Evolutionary conservation across 1,140 invertebrate species (phyloP).

Genomic region (Tenebrio molitor): DNA sequence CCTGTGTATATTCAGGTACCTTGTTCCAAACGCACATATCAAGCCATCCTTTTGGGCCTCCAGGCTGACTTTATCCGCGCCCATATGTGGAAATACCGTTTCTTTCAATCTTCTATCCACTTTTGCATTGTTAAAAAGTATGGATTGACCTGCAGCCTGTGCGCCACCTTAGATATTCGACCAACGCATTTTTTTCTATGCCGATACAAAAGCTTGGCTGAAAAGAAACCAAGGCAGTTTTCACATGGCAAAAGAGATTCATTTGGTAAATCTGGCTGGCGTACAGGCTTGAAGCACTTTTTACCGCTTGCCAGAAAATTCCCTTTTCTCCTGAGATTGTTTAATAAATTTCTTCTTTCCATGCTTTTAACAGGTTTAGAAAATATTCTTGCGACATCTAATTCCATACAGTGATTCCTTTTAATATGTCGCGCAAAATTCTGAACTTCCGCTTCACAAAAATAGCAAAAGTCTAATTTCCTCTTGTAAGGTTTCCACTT

Average conservation of each 20-base stretch:
- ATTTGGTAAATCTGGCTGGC: not conserved
- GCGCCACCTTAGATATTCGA: not conserved
- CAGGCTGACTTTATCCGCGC: constrained; percentile 44
- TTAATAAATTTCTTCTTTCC: constrained; percentile 33
- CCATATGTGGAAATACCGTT: constrained; percentile 48
- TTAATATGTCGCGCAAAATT: constrained; percentile 3
- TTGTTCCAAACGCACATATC: constrained; percentile 49
- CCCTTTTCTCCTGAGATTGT: constrained; percentile 35
- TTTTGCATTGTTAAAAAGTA: constrained; percentile 16
- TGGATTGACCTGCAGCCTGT: constrained; percentile 11
- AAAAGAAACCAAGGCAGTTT: constrained; percentile 45
- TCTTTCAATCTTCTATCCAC: constrained; percentile 24
- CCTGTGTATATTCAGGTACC: constrained; percentile 46
- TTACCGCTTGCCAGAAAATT: constrained; percentile 23
- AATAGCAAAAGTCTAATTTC: not conserved
- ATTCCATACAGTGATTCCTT: not conserved
- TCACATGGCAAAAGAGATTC: constrained; percentile 38
- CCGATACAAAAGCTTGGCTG: constrained; percentile 45
- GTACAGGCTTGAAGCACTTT: constrained; percentile 19
- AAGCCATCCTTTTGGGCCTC: constrained; percentile 44
- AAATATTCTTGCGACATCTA: no score
- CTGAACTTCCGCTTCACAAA: constrained; percentile 31
- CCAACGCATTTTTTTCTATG: constrained; percentile 47
- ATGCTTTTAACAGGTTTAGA: not conserved
- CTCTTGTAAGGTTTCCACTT: no score